Percentiles rank a stretch among this genome's conserved stretches.
These are phyloP conservation scores for Actinia tenebrosa DNA, from an alignment of 64 coral and sea anemone genomes.

Conservation along the genomic window DNA sequence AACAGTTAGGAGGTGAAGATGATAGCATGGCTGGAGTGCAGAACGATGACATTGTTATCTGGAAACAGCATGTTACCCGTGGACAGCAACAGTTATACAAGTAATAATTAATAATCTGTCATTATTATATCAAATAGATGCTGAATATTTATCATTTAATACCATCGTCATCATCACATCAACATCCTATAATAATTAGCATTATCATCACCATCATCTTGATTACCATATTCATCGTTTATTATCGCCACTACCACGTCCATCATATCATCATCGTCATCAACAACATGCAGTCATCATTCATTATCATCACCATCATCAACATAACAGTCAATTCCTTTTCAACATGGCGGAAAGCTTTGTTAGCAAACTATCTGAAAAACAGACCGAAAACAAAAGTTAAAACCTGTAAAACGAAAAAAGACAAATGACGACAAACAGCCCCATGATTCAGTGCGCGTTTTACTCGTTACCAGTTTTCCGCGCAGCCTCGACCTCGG, in stretches of 20 bases:
- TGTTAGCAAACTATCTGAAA: too few relatives aligned
- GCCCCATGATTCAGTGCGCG: too few relatives aligned
- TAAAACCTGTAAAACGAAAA: too few relatives aligned
- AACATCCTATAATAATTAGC: not conserved
- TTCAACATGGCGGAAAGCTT: too few relatives aligned
- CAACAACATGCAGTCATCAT: not conserved
- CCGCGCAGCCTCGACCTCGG: too few relatives aligned
- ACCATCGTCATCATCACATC: not conserved
- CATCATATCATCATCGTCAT: not conserved
- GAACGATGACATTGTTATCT: conserved; percentile 22
- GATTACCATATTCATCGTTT: too few relatives aligned
- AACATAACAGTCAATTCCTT: too few relatives aligned
- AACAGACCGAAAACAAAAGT: not conserved
- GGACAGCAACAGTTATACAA: not conserved
- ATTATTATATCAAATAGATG: too few relatives aligned
- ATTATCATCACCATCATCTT: not conserved
- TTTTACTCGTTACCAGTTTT: too few relatives aligned
- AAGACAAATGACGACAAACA: too few relatives aligned
- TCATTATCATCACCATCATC: not conserved
- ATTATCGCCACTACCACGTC: too few relatives aligned
- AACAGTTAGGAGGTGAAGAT: not conserved
- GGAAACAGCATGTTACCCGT: conserved; percentile 4
- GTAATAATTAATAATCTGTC: not conserved
- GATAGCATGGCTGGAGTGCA: conserved; percentile 3
- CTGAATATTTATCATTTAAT: not conserved